Evolutionary conservation across 2,113 vertebrate species (phyloP).

Genomic region (Gymnorhina tibicen): DNA sequence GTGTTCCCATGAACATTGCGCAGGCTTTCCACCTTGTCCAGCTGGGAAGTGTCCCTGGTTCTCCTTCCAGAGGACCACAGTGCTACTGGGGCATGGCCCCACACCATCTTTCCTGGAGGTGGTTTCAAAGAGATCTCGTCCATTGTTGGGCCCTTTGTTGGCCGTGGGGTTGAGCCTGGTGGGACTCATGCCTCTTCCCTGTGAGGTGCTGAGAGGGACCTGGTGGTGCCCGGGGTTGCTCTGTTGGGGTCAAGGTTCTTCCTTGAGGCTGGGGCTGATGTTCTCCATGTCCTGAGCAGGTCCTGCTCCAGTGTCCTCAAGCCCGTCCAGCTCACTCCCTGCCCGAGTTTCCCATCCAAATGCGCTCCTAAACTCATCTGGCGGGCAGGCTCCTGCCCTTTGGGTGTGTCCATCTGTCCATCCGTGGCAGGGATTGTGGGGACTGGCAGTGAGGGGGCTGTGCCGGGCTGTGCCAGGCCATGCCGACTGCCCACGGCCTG

Average conservation of each 20-base stretch:
- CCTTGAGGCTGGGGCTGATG: neutral
- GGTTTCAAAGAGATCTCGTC: neutral
- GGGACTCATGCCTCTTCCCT: neutral
- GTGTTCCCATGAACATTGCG: accelerated
- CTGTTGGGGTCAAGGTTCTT: neutral
- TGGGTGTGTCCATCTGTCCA: accelerated
- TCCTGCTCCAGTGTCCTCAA: neutral
- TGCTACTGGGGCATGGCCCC: accelerated
- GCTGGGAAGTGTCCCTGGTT: neutral
- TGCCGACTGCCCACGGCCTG: accelerated
- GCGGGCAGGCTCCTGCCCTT: neutral
- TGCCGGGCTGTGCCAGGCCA: neutral
- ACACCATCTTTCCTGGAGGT: neutral
- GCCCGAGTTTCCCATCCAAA: neutral
- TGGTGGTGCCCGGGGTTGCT: accelerated
- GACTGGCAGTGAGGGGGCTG: neutral
- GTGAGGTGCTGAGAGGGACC: neutral
- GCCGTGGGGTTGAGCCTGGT: neutral
- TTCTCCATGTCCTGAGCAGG: neutral
- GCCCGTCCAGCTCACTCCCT: neutral
- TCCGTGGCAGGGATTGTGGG: neutral
- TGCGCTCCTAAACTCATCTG: accelerated
- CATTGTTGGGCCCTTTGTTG: accelerated
- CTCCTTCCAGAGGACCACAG: neutral
- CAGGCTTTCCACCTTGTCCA: neutral